A percentile compares a stretch with the other conserved stretches of the same genome.
phyloP scores from a whole-genome alignment of 2,797 vertebrate species.

The Nannoperca obscura region DNA sequence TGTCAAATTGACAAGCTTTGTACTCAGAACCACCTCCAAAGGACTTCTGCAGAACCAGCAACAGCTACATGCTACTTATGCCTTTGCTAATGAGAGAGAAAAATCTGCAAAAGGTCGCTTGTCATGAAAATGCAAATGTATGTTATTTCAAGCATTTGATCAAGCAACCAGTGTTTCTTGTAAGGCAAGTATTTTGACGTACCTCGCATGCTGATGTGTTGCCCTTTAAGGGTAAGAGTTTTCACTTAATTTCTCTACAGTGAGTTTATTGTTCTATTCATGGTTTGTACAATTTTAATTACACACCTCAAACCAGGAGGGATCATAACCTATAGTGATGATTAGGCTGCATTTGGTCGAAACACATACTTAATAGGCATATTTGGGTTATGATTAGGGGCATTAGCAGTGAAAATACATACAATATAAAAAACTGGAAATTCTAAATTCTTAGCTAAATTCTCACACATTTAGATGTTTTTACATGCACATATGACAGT shows the following conservation, averaged over 20 bases:
- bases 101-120: no score
- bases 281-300: no score
- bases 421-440: background rate
- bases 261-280: no score
- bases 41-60: background rate
- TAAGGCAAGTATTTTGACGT: background rate
- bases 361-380: no score
- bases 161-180: no score
- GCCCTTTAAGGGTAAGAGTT: background rate
- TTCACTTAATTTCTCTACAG: no score
- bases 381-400: background rate
- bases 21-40: background rate
- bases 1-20: constrained; percentile 1
- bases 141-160: no score
- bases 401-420: background rate
- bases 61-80: background rate
- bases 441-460: background rate
- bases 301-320: no score
- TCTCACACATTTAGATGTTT: background rate
- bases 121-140: no score
- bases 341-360: no score
- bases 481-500: background rate
- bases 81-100: background rate
- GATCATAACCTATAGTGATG: no score
- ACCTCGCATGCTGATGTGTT: background rate